Base-by-base conservation (phyloP, 1,140 invertebrate species). In the Orius laevigatus region DNA sequence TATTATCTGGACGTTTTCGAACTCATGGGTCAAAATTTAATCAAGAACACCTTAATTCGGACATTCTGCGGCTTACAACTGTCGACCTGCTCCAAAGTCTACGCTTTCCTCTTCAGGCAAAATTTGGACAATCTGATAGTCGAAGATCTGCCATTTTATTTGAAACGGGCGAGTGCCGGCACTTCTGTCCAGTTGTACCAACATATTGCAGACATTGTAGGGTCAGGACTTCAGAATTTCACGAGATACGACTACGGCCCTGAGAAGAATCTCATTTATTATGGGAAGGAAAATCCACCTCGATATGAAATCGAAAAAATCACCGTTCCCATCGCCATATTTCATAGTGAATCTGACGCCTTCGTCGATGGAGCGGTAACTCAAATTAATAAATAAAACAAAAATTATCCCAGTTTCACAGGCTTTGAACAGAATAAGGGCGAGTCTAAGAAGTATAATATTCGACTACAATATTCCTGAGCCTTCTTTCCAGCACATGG, bases 251-350 rank as follows among this genome's bases (percentile, higher is more conserved):
- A 71, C 52, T 62, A 64, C 45, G 65, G 65, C 2, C 53, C 56
- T 5, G 16, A 49, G 4, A 60, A 59, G 19, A 75, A 75, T 58
- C 58, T 68, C 43, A 40, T 57, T 2, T 45, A 59, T 5, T 74
- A 74, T 49, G 62, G 63, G 5, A 62, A 59, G 15, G 38, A 58
- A 2, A 56, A 51, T 35, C 71, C 74, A 10, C 73, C 73, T 1
- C 58, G 60, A 1, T 78, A 76, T 54, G 66, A 74, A 53, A 56
- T 78, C 11, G 63, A 63, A 2, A 70, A 70, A 53, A 70, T 84
- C 10, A 72, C 68, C 1, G 43, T 45, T 8, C 43, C 43, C 6
- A 15, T 45, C n/a, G 43, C 43, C 5, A 12, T 45, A 68, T 71
- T 10, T 80, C 79, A 45, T 20, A 45, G 43, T 12, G 12, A 32